Conservation (phyloP, 2,888 invertebrate species). For the Craniophora ligustri region DNA sequence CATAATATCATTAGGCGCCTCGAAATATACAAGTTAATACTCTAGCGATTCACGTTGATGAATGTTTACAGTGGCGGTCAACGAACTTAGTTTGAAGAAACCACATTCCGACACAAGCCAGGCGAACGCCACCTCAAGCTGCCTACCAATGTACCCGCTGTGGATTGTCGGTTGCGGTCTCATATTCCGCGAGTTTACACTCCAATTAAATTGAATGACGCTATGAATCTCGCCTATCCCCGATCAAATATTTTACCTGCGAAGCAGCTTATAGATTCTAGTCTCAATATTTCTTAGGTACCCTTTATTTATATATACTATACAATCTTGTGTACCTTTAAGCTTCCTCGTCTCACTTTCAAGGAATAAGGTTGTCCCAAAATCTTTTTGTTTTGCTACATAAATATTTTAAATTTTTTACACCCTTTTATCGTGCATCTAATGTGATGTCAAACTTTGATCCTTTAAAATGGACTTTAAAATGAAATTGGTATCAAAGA, state of each 20-base stretch:
- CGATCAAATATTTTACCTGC: constrained; percentile 53
- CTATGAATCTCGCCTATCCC: constrained; percentile 44
- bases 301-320: constrained; percentile 51
- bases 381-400: constrained; percentile 65
- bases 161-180: constrained; percentile 69
- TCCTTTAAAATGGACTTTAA: no score
- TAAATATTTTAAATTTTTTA: constrained; percentile 53
- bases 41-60: constrained; percentile 6
- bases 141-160: constrained; percentile 59
- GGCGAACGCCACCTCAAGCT: constrained; percentile 68
- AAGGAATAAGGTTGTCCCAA: constrained; percentile 78
- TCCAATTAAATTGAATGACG: constrained; percentile 55
- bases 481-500: no score
- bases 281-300: constrained; percentile 48
- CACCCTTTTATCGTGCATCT: constrained; percentile 32
- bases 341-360: constrained; percentile 76
- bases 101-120: constrained; percentile 76
- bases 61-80: constrained; percentile 78
- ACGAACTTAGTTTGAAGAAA: constrained; percentile 81
- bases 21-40: no score
- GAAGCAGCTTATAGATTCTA: constrained; percentile 52
- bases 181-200: constrained; percentile 64
- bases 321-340: constrained; percentile 48
- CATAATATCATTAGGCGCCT: no score
- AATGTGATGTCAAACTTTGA: constrained; percentile 18